A percentile compares a stretch with the other conserved stretches of the same genome.
phyloP scores from a whole-genome alignment of 1,140 invertebrate genomes.

The Drosophila albomicans region DNA sequence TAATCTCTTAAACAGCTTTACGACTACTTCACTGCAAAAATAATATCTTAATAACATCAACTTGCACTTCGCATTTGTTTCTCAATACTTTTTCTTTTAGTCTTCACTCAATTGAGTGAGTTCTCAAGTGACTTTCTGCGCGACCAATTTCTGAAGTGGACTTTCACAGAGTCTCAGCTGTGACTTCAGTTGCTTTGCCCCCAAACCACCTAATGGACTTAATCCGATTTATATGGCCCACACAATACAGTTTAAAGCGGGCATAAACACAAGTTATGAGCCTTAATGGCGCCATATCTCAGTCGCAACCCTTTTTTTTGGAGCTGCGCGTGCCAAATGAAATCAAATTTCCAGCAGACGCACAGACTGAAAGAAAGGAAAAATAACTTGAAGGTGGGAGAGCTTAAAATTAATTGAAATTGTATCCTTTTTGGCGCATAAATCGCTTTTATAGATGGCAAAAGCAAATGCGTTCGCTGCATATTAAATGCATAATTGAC shows the following conservation, averaged over 20 bases:
- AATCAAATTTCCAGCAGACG: constrained; percentile 50
- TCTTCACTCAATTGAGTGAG: constrained; percentile 39
- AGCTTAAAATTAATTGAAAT: constrained; percentile 80
- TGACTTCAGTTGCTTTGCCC: too few species aligned
- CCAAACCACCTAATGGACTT: constrained; percentile 7
- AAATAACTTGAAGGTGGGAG: constrained; percentile 11
- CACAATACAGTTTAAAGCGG: constrained; percentile 21
- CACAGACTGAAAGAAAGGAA: constrained; percentile 2
- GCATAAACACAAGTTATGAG: constrained; percentile 60
- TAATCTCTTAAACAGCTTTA: constrained; percentile 24
- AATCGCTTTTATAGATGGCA: constrained; percentile 29
- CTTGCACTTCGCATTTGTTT: background rate
- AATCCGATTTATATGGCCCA: constrained; percentile 48
- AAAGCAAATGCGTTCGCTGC: constrained; percentile 16
- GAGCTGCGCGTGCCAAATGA: constrained; percentile 20
- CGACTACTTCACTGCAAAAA: background rate
- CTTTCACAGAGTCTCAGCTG: constrained; percentile 9
- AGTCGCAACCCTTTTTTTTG: constrained; percentile 58
- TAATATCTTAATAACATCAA: constrained; percentile 23
- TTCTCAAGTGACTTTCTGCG: constrained; percentile 37
- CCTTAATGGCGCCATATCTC: background rate
- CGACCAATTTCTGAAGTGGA: constrained; percentile 45
- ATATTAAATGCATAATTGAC: constrained; percentile 70
- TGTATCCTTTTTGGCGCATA: constrained; percentile 49
- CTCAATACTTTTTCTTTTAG: constrained; percentile 4